A percentile compares a stretch with the other conserved stretches of the same genome.
These are phyloP conservation scores for Oncorhynchus clarkii DNA, from an alignment of 2,113 vertebrate species.

Conservation along the genomic window DNA sequence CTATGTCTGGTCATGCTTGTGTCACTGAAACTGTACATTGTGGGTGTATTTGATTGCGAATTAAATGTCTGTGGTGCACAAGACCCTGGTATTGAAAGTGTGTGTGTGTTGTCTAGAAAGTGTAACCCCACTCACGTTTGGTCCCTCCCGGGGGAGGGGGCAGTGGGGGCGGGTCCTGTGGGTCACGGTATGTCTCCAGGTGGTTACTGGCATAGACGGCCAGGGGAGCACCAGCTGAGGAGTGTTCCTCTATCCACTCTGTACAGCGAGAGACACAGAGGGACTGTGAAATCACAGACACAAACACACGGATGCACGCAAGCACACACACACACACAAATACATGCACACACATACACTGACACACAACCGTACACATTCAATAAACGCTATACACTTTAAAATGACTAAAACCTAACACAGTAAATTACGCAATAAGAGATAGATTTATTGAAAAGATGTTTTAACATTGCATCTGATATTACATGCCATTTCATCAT, in stretches of 20 bases:
- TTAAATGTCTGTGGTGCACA: too few relatives aligned
- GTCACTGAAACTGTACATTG: too few relatives aligned
- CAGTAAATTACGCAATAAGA: not conserved
- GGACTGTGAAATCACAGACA: conserved; percentile 9
- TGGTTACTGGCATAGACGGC: conserved; percentile 85
- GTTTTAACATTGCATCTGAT: not conserved
- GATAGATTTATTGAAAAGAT: not conserved
- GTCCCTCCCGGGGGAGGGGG: conserved; percentile 64
- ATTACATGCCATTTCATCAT: not conserved
- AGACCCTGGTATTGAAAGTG: too few relatives aligned
- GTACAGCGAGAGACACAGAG: conserved; percentile 25
- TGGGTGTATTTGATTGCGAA: too few relatives aligned
- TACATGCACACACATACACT: conserved; percentile 5
- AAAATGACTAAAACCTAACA: too few relatives aligned
- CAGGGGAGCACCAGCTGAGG: conserved; percentile 82
- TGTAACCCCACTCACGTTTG: conserved; percentile 64
- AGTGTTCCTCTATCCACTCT: conserved; percentile 97
- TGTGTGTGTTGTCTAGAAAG: not conserved
- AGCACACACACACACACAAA: not conserved
- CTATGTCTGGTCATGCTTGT: too few relatives aligned
- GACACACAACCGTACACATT: conserved; percentile 19
- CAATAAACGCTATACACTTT: too few relatives aligned
- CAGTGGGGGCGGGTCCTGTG: conserved; percentile 64
- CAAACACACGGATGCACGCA: conserved; percentile 13
- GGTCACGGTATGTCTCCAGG: conserved; percentile 88